Percentiles rank a stretch among this genome's conserved stretches.
phyloP scores from a whole-genome alignment of 2,113 vertebrate genomes.

The Emydocephalus ijimae region DNA sequence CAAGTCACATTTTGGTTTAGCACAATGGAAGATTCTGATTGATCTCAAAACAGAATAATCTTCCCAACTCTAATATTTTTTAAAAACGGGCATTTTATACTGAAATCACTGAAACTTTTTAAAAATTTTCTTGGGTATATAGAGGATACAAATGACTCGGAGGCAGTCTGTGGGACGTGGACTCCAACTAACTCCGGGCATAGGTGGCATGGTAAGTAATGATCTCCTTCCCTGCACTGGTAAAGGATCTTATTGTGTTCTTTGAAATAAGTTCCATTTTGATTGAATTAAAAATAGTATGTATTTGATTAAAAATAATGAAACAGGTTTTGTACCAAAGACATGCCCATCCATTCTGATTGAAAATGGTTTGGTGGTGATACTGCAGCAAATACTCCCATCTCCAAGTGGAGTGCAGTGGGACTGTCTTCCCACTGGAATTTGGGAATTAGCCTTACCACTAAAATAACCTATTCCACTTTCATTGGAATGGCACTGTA shows the following conservation, averaged over 20 bases:
- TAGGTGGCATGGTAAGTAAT: conserved; percentile 80
- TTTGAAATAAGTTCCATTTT: background rate
- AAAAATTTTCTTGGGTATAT: conserved; percentile 4
- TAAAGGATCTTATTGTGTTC: background rate
- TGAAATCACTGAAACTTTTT: background rate
- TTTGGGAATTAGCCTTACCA: background rate
- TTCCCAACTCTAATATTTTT: background rate
- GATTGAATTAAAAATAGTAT: background rate
- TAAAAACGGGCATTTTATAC: background rate
- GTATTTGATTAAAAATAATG: background rate
- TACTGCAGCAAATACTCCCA: background rate
- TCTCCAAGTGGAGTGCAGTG: background rate
- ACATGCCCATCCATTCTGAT: background rate
- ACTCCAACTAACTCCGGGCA: conserved; percentile 82
- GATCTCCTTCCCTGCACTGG: background rate
- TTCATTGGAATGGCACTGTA: background rate
- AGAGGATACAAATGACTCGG: conserved; percentile 80
- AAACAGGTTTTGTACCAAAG: background rate
- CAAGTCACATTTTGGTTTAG: background rate
- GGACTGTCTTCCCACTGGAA: background rate
- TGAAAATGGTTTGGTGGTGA: background rate
- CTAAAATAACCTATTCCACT: background rate
- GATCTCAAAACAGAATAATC: background rate
- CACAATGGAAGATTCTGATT: background rate
- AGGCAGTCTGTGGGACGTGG: conserved; percentile 84